Evolutionary conservation across 2,113 vertebrate species (phyloP).

Genomic region (Myrmophylax atrothorax): DNA sequence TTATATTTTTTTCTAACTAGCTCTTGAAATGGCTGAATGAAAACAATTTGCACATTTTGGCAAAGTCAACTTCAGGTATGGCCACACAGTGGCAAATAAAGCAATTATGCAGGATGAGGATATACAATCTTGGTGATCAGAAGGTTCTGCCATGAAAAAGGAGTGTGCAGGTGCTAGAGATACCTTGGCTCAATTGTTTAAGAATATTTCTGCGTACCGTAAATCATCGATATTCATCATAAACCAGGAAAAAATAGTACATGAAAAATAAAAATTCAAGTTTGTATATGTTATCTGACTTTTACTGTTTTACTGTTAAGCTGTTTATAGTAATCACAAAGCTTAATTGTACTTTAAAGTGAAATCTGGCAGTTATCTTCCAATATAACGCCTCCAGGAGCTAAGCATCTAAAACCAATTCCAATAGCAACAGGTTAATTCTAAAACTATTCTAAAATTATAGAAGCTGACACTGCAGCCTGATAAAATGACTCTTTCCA

Average conservation of each 20-base stretch:
- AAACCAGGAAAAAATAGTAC: not conserved
- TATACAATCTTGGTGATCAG: not conserved
- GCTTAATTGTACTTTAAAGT: constrained; percentile 7
- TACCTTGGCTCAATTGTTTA: not conserved
- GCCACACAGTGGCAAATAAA: not conserved
- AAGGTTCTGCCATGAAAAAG: not conserved
- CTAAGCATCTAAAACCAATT: not conserved
- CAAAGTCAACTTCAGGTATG: not conserved
- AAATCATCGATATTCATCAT: not conserved
- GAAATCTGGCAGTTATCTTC: not conserved
- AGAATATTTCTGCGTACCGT: not conserved
- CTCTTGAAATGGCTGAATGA: not conserved
- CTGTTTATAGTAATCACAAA: not conserved
- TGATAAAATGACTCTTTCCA: not conserved
- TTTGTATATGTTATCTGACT: not conserved
- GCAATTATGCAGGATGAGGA: not conserved
- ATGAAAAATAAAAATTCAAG: constrained; percentile 8
- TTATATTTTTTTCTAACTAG: not conserved
- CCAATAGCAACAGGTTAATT: not conserved
- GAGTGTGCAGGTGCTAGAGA: not conserved
- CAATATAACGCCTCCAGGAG: not conserved
- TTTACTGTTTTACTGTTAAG: not conserved
- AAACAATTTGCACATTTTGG: not conserved
- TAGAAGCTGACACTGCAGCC: not conserved
- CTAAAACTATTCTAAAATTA: not conserved